These are phyloP conservation scores for Scaptomyza parva DNA, from an alignment of 2,888 invertebrate genomes.

Conservation along the genomic window DNA sequence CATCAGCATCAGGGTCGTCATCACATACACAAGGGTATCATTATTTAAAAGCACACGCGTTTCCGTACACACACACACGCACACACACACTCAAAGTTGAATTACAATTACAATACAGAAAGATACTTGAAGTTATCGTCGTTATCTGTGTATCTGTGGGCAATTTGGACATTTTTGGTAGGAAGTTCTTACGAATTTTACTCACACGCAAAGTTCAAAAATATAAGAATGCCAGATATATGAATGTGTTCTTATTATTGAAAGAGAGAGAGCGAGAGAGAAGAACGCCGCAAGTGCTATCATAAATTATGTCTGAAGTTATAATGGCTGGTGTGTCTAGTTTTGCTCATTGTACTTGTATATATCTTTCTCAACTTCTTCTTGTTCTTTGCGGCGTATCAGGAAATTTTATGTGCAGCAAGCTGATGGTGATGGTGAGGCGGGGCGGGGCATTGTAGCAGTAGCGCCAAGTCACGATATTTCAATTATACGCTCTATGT, in stretches of 20 bases:
- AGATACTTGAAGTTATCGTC: constrained; percentile 19
- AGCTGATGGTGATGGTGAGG: no score
- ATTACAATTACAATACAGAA: constrained; percentile 47
- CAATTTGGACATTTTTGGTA: constrained; percentile 48
- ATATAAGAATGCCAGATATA: constrained; percentile 23
- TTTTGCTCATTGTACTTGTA: constrained; percentile 52
- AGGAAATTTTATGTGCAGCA: constrained; percentile 60
- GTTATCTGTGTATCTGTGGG: constrained; percentile 34
- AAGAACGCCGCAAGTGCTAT: constrained; percentile 62
- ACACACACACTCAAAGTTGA: constrained; percentile 56
- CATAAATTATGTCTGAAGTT: constrained; percentile 77
- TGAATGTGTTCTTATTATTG: neutral
- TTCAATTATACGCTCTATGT: constrained; percentile 71
- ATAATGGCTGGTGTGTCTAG: constrained; percentile 70
- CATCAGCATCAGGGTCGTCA: constrained; percentile 42
- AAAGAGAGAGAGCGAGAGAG: constrained; percentile 9
- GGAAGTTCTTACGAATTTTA: constrained; percentile 45
- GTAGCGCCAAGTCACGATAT: constrained; percentile 73
- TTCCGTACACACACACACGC: constrained; percentile 30
- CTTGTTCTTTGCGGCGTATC: constrained; percentile 45
- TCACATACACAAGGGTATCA: constrained; percentile 57
- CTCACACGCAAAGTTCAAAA: constrained; percentile 63
- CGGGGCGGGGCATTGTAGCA: neutral
- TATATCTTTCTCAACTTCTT: constrained; percentile 11
- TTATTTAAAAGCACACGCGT: constrained; percentile 57